phyloP scores from a whole-genome alignment of 2,888 invertebrate species.

The Drosophila trichaetosa region DNA sequence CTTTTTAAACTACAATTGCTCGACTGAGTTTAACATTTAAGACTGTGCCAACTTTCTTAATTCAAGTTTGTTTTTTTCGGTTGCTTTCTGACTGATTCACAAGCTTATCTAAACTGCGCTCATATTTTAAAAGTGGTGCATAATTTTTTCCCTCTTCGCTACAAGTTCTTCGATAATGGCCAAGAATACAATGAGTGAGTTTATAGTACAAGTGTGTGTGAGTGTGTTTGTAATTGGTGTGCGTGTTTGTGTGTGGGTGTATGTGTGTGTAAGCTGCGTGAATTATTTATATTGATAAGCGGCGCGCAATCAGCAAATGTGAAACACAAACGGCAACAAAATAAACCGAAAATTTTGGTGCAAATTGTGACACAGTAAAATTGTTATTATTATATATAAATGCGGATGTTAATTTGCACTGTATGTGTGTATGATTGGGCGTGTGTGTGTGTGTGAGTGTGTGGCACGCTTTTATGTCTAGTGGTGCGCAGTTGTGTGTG shows the following conservation, averaged over 20 bases:
- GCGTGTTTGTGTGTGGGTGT: conserved; percentile 16
- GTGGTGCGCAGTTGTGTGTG: conserved; percentile 18
- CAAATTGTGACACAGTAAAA: conserved; percentile 56
- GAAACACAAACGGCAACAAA: conserved; percentile 72
- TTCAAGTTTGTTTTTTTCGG: conserved; percentile 5
- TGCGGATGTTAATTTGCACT: conserved; percentile 69
- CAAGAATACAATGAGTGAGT: conserved; percentile 30
- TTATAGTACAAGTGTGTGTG: conserved; percentile 19
- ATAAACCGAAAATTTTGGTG: conserved; percentile 62
- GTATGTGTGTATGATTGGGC: conserved; percentile 14
- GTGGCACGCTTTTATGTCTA: conserved; percentile 67
- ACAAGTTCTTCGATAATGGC: conserved; percentile 52
- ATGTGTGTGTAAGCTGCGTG: conserved; percentile 32
- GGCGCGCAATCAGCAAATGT: conserved; percentile 64
- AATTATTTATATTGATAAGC: conserved; percentile 53
- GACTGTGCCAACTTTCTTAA: conserved; percentile 6
- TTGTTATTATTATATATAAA: conserved; percentile 48
- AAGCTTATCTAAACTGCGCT: neutral
- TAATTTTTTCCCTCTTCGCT: conserved; percentile 24
- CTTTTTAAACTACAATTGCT: conserved; percentile 9
- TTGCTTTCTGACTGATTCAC: conserved; percentile 36
- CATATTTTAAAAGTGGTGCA: conserved; percentile 64
- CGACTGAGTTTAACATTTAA: conserved; percentile 16
- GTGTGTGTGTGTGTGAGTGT: conserved; percentile 16
- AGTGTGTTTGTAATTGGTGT: conserved; percentile 13